Percentiles rank a stretch among this genome's conserved stretches.
Evolutionary conservation across 2,797 vertebrate species (phyloP).

Genomic region (Pangasius macronema): DNA sequence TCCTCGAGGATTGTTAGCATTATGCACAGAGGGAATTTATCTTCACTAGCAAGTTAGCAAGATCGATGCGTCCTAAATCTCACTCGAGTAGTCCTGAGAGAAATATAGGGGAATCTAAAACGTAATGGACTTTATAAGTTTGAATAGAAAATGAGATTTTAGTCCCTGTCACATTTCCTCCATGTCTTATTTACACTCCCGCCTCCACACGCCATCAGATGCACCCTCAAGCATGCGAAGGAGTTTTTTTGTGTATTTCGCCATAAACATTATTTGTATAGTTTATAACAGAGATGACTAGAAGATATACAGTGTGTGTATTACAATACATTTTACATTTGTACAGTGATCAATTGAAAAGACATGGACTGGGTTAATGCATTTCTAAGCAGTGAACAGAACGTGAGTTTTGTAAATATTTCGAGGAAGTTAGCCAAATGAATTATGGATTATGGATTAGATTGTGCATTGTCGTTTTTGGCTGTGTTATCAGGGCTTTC

Average conservation of each 20-base stretch:
- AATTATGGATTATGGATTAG: background rate
- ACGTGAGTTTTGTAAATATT: background rate
- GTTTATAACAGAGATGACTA: background rate
- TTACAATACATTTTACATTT: background rate
- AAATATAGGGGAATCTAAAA: background rate
- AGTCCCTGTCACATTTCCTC: slow-evolving; percentile 19
- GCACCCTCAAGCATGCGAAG: slow-evolving; percentile 13
- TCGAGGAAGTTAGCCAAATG: background rate
- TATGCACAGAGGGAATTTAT: background rate
- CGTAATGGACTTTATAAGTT: background rate
- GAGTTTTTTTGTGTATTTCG: background rate
- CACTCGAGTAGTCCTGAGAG: background rate
- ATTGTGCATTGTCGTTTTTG: background rate
- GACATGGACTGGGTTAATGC: background rate
- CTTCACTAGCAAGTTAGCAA: background rate
- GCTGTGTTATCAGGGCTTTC: background rate
- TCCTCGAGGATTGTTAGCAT: background rate
- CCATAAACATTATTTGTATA: slow-evolving; percentile 5
- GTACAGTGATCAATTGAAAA: background rate
- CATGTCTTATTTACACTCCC: slow-evolving; percentile 14
- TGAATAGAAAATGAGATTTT: slow-evolving; percentile 17
- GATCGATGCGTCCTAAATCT: background rate
- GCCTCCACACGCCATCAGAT: slow-evolving; percentile 3
- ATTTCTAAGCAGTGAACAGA: background rate
- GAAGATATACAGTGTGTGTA: background rate